Evolutionary conservation across 2,113 vertebrate genomes (phyloP), one percentile per base, ranked within the genome.

Genomic region (Leiothrix lutea): DNA sequence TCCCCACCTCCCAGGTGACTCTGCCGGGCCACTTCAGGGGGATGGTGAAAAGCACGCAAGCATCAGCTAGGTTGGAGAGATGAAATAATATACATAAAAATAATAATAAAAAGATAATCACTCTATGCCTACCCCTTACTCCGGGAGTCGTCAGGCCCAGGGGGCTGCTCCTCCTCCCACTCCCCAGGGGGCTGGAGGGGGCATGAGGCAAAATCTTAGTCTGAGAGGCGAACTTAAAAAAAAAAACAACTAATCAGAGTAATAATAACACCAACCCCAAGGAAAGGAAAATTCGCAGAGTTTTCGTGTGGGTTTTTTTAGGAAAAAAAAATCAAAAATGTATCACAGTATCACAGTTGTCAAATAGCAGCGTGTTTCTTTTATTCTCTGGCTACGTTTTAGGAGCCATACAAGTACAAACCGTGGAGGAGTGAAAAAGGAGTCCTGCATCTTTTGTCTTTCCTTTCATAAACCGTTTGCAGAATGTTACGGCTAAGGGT

Each of bases 311-410:
- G 8, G 5, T 5, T 56, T 67, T 67, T 40, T 72, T 40, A 53
- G 54, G 56, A 38, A 38, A 92, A 92, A 38, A 35, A 33, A 51
- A 22, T 1, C 0, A 44, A 57, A 92, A 94, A 97, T 86, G 81
- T 62, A 86, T 96, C 95, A 96, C 96, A 98, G 95, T 95, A 98
- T 97, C 92, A 54, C 91, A 97, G 94, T 83, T 97, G 91, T 93
- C 91, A 94, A 44, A 84, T 26, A 84, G 92, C 95, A 97, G 97
- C 86, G 81, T 82, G 79, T 87, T 94, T 92, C 77, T 91, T 81
- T 83, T 90, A 65, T 85, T 91, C 88, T 86, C 81, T 64, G 21
- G 58, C 80, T 97, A 51, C 19, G 11, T 80, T 95, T 80, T 33
- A 81, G 82, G 69, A 95, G 80, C 96, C 95, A 42, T 83, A 75